Conservation (phyloP, 2,113 vertebrate genomes). For the Indicator indicator region DNA sequence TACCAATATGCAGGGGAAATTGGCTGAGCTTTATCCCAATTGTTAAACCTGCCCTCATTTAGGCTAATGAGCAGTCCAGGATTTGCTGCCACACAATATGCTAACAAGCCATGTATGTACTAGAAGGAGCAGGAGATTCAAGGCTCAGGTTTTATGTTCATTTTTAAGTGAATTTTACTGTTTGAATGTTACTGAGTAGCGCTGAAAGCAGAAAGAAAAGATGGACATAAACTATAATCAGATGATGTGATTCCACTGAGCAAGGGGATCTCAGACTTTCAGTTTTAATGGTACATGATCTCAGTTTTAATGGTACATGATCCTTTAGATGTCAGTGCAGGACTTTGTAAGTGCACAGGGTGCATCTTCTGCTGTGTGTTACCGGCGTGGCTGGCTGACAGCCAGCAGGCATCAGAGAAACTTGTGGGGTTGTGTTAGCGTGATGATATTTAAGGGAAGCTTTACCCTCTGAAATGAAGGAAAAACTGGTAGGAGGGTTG, state of each 20-base stretch:
- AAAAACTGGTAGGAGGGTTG: neutral
- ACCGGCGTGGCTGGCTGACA: neutral
- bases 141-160: neutral
- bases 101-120: rapidly evolving
- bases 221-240: neutral
- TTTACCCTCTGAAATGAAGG: neutral
- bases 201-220: neutral
- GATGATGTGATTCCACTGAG: neutral
- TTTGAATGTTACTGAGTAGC: neutral
- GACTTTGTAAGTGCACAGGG: no score
- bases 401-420: neutral
- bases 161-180: neutral
- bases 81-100: neutral
- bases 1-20: neutral
- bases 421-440: neutral
- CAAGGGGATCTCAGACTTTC: neutral
- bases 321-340: neutral
- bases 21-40: neutral
- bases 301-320: rapidly evolving
- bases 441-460: neutral
- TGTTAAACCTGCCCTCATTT: neutral
- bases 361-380: rapidly evolving
- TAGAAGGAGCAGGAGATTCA: neutral
- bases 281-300: no score
- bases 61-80: neutral